Base-by-base conservation (phyloP, 1,140 invertebrate genomes). In the Temnothorax curvispinosus region DNA sequence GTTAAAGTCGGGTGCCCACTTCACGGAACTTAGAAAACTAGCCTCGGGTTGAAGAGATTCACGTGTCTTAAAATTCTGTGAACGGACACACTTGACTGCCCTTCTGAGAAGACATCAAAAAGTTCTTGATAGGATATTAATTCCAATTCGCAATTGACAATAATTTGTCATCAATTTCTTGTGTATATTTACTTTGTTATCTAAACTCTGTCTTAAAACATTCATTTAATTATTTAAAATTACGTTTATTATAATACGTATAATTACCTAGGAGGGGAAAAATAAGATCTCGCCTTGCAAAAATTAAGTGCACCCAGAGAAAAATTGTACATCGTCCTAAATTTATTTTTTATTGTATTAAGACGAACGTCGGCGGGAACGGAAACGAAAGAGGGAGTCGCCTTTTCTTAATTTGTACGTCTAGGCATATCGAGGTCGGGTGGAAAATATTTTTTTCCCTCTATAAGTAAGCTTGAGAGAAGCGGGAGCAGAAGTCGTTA, bases 311-410 rank as follows among this genome's bases (percentile, higher is more conserved):
- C 54, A 50, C 8, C 18, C 44, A n/a, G 54, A 44, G 15, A 52
- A 58, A 84, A 54, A 74, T 84, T 84, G 69, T 62, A 75, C 69
- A 75, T 62, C 67, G 54, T 54, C 8, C 32, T 74, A 84, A 84
- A 84, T 84, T 75, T 44, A 84, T 74, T 84, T 32, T 32, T 84
- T 75, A 84, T 75, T 54, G 18, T 50, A 74, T 84, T 84, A 84
- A 75, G 50, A 84, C 5, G 41, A 84, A 82, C 67, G 67, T 13
- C 38, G 13, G 27, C 44, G 54, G 60, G n/a, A 80, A 71, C 38
- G 65, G 18, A 50, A 85, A 78, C n/a, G 58, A 54, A 38, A 52
- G 44, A 7, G 54, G 32, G n/a, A 50, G 69, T 47, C 69, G 69
- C 52, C 41, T 84, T 75, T 74, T 74, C 80, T 84, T 75, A 84